These are phyloP conservation scores for Poicephalus gulielmi DNA, from an alignment of 2,113 vertebrate species.

Conservation along the genomic window DNA sequence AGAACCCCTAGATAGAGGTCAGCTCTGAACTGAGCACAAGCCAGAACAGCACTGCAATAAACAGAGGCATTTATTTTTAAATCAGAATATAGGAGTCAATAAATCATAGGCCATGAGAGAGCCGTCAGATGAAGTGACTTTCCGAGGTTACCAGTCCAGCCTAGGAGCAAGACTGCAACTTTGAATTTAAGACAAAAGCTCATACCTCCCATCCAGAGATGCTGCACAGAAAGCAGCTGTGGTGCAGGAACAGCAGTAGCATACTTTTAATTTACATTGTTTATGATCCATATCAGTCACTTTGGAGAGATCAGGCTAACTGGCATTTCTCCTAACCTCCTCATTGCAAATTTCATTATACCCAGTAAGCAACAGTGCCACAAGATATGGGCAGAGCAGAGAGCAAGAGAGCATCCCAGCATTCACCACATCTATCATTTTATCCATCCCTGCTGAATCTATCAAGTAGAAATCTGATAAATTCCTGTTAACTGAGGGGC, in stretches of 20 bases:
- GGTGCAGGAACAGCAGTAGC: background rate
- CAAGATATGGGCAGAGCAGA: background rate
- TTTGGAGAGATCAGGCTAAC: rapidly evolving
- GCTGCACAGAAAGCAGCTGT: background rate
- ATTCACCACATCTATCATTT: rapidly evolving
- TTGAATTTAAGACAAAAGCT: background rate
- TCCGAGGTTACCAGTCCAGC: background rate
- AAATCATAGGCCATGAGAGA: background rate
- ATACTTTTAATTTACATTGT: background rate
- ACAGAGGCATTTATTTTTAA: background rate
- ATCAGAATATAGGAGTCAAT: background rate
- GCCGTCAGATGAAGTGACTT: background rate
- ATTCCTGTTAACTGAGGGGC: background rate
- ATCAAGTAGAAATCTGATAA: background rate
- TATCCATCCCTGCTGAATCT: background rate
- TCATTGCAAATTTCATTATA: background rate
- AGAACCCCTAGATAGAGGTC: background rate
- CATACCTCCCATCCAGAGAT: background rate
- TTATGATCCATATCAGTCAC: background rate
- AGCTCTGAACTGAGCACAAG: background rate
- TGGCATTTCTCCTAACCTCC: background rate
- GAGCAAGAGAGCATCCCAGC: background rate
- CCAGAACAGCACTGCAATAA: background rate
- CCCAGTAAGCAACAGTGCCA: background rate
- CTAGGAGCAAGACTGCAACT: background rate